These are phyloP conservation scores for Pogonophryne albipinna DNA, from an alignment of 2,797 vertebrate genomes.

Conservation along the genomic window DNA sequence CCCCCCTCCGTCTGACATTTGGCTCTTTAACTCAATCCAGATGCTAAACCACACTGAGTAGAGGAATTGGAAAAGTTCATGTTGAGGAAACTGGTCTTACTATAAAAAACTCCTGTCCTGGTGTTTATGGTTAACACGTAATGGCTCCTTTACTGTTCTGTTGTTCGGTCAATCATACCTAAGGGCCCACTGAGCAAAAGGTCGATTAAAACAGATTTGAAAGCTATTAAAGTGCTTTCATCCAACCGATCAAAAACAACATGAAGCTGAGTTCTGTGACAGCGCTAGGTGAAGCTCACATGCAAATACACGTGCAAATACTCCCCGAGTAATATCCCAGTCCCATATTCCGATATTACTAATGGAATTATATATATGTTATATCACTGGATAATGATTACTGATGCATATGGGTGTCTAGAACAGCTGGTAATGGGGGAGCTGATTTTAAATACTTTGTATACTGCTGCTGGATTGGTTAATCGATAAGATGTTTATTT, in stretches of 20 bases:
- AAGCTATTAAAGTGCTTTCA: constrained; percentile 17
- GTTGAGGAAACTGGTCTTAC: constrained; percentile 7
- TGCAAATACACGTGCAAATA: constrained; percentile 60
- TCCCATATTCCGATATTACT: no score
- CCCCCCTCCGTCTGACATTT: constrained; percentile 70
- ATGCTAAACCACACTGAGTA: constrained; percentile 62
- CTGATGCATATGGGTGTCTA: no score
- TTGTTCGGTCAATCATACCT: constrained; percentile 9
- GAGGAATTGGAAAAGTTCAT: constrained; percentile 10
- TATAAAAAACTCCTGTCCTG: constrained; percentile 23
- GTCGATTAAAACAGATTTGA: constrained; percentile 5
- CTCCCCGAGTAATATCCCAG: background rate
- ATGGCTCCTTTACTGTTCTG: constrained; percentile 21
- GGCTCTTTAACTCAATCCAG: constrained; percentile 78
- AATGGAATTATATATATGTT: no score
- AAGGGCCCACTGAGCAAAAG: background rate
- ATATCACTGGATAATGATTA: no score
- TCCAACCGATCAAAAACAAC: constrained; percentile 28
- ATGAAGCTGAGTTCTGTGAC: background rate
- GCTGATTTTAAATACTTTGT: no score
- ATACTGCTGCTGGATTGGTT: no score
- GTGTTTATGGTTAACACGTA: constrained; percentile 45
- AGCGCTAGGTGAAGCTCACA: constrained; percentile 6
- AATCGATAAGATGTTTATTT: no score
- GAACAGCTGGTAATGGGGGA: no score